Evolutionary conservation across 1,140 invertebrate species (phyloP).

Genomic region (Agrilus planipennis): DNA sequence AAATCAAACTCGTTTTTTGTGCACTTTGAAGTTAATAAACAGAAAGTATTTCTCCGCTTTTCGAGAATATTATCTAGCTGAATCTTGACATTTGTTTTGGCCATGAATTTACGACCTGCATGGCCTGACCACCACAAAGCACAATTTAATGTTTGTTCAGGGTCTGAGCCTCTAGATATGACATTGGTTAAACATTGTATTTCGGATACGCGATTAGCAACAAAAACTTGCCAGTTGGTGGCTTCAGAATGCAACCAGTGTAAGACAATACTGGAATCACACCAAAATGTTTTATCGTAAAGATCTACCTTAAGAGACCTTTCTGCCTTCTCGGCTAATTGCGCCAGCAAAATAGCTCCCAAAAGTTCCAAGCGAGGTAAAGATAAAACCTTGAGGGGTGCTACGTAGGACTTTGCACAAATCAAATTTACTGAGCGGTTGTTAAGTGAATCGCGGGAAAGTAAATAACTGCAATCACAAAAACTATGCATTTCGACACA

Average conservation of each 20-base stretch:
- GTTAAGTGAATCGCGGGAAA: too few species aligned
- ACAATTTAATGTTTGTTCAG: not conserved
- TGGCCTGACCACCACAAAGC: not conserved
- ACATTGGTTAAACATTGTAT: not conserved
- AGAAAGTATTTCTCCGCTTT: too few species aligned
- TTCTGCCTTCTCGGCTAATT: constrained; percentile 6
- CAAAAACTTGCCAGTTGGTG: not conserved
- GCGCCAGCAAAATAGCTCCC: constrained; percentile 10
- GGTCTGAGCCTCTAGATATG: not conserved
- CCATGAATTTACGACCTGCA: too few species aligned
- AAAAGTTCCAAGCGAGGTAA: constrained; percentile 17
- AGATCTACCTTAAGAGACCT: not conserved
- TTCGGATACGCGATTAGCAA: not conserved
- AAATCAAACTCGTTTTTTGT: not conserved
- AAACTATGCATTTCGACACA: not conserved
- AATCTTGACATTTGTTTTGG: too few species aligned
- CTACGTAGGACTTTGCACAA: constrained; percentile 30
- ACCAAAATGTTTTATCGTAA: not conserved
- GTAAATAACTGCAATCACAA: too few species aligned
- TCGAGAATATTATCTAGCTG: too few species aligned
- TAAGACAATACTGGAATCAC: not conserved
- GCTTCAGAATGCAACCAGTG: not conserved
- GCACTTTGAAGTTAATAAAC: not conserved
- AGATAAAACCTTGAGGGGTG: constrained; percentile 25
- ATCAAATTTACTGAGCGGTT: too few species aligned